Evolutionary conservation across 2,113 vertebrate species (phyloP).

Genomic region (Cygnus buccinator): DNA sequence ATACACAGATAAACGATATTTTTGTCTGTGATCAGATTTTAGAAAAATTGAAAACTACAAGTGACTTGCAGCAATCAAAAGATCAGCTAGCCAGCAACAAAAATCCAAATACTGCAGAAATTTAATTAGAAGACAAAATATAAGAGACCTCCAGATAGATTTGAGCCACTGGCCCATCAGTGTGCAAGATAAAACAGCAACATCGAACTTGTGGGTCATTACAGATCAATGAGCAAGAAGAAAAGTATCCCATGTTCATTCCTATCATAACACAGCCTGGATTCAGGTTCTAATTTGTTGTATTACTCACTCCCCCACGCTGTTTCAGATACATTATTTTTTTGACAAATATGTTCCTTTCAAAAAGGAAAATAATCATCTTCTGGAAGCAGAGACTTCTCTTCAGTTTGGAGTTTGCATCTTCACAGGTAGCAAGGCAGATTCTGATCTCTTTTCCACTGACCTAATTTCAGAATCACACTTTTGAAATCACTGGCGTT

Average conservation of each 20-base stretch:
- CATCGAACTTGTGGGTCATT: not conserved
- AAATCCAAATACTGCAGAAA: not conserved
- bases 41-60: not conserved
- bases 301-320: not conserved
- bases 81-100: not conserved
- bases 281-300: not conserved
- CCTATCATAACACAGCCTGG: not conserved
- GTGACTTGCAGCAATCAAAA: not conserved
- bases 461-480: constrained; percentile 63
- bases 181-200: not conserved
- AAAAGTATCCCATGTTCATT: not conserved
- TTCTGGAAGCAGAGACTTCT: not conserved
- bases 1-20: no score
- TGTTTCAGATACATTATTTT: not conserved
- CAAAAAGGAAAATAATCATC: not conserved
- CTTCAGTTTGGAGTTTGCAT: not conserved
- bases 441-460: constrained; percentile 55
- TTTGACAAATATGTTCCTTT: not conserved
- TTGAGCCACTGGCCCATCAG: not conserved
- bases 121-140: not conserved
- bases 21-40: not conserved
- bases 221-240: not conserved
- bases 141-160: not conserved
- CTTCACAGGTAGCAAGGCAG: constrained; percentile 53
- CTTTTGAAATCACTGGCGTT: constrained; percentile 60